A percentile compares a stretch with the other conserved stretches of the same genome.
phyloP scores from a whole-genome alignment of 2,888 invertebrate genomes.

The Fabriciana adippe region DNA sequence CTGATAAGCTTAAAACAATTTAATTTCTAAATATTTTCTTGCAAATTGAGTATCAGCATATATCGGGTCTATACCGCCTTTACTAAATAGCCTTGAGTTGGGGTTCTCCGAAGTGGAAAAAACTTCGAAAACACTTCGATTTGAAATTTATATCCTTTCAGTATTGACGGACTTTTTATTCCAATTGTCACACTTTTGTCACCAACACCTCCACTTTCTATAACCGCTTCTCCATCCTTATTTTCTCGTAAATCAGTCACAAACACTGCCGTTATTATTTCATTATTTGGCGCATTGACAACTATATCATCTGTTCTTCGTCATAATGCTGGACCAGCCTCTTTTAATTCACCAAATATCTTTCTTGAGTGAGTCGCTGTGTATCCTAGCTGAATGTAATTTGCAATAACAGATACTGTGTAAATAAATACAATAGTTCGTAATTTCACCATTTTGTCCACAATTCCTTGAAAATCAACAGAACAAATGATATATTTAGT shows the following conservation, averaged over 20 bases:
- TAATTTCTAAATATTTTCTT: too few species aligned
- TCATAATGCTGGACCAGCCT: slow-evolving; percentile 68
- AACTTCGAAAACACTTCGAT: slow-evolving; percentile 71
- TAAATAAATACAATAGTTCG: slow-evolving; percentile 18
- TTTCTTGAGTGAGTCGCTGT: slow-evolving; percentile 50
- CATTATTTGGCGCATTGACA: slow-evolving; percentile 55
- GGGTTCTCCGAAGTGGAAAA: slow-evolving; percentile 51
- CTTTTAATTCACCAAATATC: slow-evolving; percentile 62
- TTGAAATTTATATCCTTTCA: slow-evolving; percentile 68
- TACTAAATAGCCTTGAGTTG: slow-evolving; percentile 48
- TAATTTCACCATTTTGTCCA: slow-evolving; percentile 29
- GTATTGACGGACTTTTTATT: slow-evolving; percentile 63
- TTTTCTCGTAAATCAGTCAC: slow-evolving; percentile 65
- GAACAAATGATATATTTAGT: slow-evolving; percentile 35
- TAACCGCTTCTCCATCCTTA: slow-evolving; percentile 62
- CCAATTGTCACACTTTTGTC: slow-evolving; percentile 62
- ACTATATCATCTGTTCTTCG: slow-evolving; percentile 61
- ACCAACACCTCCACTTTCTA: slow-evolving; percentile 66
- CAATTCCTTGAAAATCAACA: background rate
- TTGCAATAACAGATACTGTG: slow-evolving; percentile 40
- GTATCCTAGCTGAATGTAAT: slow-evolving; percentile 55
- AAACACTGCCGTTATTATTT: slow-evolving; percentile 62
- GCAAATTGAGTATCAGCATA: slow-evolving; percentile 51
- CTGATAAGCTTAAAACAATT: too few species aligned
- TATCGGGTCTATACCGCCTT: slow-evolving; percentile 48